Evolutionary conservation across 2,113 vertebrate species (phyloP), one percentile per base, ranked within the genome.

Genomic region (Nymphicus hollandicus): DNA sequence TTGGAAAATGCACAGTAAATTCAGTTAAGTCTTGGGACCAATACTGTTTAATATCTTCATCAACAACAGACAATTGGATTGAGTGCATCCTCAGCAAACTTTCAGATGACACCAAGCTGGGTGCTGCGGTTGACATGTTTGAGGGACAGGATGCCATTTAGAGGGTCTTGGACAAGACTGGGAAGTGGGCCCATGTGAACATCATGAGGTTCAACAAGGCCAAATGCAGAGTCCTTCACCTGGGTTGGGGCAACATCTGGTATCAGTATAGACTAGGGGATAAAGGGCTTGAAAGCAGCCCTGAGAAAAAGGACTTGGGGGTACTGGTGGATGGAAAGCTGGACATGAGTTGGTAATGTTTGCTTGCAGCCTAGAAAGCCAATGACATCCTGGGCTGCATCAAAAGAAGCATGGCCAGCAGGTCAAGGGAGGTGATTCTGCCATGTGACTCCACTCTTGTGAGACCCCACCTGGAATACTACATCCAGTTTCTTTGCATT

Each of bases 91-190:
- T 81, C 47, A 29, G 15, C 24, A 58, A 52, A 4, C 39, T n/a
- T 72, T 19, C 50, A n/a, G 27, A 64, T 6, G 15, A 33, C 58
- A 71, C 23, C 43, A 79, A 79, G 28, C 12, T 72, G 65, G 43
- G 27, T 50, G 31, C 10, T 79, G 50, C 0, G 0, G 15, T 52
- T 20, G 33, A 44, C 31, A 31, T 0, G 1, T 27, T 18, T 14
- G 50, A 66, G 5, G 28, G 44, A 41, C 0, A 2, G 11, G 25
- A 66, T 58, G 31, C 5, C 43, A 66, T 44, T 24, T 49, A 77
- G 27, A 61, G 17, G 9, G 13, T 52, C 14, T 22, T 58, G 56
- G 56, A 58, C 56, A n/a, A n/a, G 20, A 58, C 33, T 35, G 33
- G 33, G 56, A 58, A 35, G 33, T 58, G 22, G 33, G 33, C 20